Conservation (phyloP, 2,797 vertebrate genomes). For the Brotogeris chrysoptera region DNA sequence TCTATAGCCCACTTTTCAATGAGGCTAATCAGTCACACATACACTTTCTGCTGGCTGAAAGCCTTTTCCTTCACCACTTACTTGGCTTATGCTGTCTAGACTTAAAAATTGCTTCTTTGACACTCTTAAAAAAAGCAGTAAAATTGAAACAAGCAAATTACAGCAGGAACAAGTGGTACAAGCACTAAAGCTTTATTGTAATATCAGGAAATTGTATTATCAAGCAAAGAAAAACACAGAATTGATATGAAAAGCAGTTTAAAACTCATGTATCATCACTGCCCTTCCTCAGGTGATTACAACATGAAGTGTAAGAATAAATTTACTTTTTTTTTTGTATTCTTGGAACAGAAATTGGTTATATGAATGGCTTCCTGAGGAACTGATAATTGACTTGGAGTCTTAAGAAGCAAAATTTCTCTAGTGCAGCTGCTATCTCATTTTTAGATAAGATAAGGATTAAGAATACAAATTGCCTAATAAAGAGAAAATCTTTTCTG, state of each 20-base stretch:
- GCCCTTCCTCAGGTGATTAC: constrained; percentile 17
- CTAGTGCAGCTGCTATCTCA: not conserved
- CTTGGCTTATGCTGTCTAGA: not conserved
- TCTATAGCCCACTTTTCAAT: not conserved
- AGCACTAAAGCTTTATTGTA: not conserved
- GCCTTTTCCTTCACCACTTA: not conserved
- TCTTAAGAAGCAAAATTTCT: constrained; percentile 4
- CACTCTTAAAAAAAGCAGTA: not conserved
- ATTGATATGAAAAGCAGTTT: not conserved
- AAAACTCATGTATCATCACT: not conserved
- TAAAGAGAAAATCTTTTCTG: constrained; percentile 12
- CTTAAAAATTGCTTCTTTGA: not conserved
- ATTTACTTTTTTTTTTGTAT: not conserved
- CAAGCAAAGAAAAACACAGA: not conserved
- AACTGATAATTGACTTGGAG: not conserved
- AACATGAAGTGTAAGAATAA: constrained; percentile 6
- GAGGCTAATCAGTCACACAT: not conserved
- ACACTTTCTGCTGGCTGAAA: not conserved
- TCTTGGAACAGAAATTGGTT: not conserved
- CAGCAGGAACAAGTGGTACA: not conserved
- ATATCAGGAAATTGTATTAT: constrained; percentile 17
- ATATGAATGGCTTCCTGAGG: not conserved
- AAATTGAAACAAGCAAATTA: constrained; percentile 17
- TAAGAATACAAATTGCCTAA: constrained; percentile 37
- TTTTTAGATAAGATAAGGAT: constrained; percentile 13